Evolutionary conservation across 2,888 invertebrate genomes (phyloP), one percentile per base, ranked within the genome.

Genomic region (Cancer borealis): DNA sequence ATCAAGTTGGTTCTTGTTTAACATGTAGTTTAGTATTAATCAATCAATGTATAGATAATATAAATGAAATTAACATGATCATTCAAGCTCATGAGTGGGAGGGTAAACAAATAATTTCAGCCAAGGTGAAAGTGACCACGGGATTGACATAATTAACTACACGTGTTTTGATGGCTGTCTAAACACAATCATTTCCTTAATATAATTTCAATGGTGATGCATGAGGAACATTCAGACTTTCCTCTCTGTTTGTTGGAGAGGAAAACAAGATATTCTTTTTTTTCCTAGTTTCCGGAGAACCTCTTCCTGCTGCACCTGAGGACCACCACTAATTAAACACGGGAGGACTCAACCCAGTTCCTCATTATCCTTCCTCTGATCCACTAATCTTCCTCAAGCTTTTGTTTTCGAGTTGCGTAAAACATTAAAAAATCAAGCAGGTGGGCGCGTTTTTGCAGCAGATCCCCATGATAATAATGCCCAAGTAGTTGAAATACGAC

Each of bases 321-420:
- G 60, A 60, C 60, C 60, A 60, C 60, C 60, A 60, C 60, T 60
- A 60, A 60, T 60, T 60, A 60, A 60, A 60, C 60, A 60, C 60
- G 21, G 60, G 60, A 60, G 12, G 60, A 60, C 21, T 21, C 60
- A 60, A 60, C 60, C 60, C 60, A 39, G 39, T 60, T 60, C 21
- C 60, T 60, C 60, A 60, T 60, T 60, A 60, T 60, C 17, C 60
- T 60, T 88, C 21, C 46, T 14, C 46, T 39, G 17, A 88, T 88
- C 39, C 46, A 88, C 39, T 45, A 45, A 88, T 88, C 39, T 88
- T 21, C 46, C 39, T 45, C 21, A 21, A 30, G 39, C 39, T 88
- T 45, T 88, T 45, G 39, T 39, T 87, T 39, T 87, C 39, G 30
- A 45, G 30, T 30, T 87, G 87, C 45, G 87, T 87, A 45, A 39